Conservation (phyloP, 1,140 invertebrate species). For the Zaprionus inermis region DNA sequence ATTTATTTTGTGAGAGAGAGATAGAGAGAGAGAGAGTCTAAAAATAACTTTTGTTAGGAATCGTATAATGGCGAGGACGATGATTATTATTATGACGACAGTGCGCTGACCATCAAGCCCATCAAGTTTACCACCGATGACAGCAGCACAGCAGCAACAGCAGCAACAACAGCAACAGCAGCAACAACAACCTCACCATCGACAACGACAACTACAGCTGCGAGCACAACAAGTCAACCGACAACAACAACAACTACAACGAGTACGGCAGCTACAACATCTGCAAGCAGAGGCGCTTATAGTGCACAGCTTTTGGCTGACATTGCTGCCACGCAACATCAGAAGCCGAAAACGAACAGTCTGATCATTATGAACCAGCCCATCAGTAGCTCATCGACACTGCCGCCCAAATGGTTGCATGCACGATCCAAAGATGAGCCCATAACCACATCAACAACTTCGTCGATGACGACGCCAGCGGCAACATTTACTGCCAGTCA, state of each 20-base stretch:
- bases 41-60: constrained; percentile 74
- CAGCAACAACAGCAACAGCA: constrained; percentile 15
- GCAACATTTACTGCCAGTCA: constrained; percentile 4
- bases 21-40: constrained; percentile 25
- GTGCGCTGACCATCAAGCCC: constrained; percentile 78
- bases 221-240: neutral
- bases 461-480: neutral
- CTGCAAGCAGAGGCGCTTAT: constrained; percentile 38
- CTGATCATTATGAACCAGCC: constrained; percentile 66
- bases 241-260: neutral
- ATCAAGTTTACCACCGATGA: constrained; percentile 60
- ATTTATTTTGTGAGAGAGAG: neutral
- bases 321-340: constrained; percentile 40
- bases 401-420: constrained; percentile 37
- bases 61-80: constrained; percentile 72
- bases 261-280: neutral
- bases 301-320: constrained; percentile 62
- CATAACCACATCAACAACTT: constrained; percentile 23
- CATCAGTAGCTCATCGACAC: constrained; percentile 42
- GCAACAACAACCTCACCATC: constrained; percentile 13
- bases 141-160: constrained; percentile 26
- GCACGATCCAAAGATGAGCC: constrained; percentile 58
- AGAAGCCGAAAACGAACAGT: constrained; percentile 54
- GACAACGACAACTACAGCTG: no score
- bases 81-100: constrained; percentile 82